Evolutionary conservation across 2,888 invertebrate genomes (phyloP).

Genomic region (Mythimna impura): DNA sequence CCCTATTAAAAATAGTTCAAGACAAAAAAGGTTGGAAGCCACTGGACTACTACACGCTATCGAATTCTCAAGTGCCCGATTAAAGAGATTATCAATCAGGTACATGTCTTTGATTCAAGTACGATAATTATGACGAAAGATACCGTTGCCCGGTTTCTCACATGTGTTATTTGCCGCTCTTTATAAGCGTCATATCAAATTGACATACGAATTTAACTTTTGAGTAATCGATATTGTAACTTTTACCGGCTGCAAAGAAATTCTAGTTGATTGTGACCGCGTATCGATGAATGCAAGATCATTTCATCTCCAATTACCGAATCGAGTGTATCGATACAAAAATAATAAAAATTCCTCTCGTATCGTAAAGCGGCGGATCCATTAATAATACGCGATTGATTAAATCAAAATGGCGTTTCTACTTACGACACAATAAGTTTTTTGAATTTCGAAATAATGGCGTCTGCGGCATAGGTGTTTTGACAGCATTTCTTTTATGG

Average conservation of each 20-base stretch:
- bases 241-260: slow-evolving; percentile 57
- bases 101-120: slow-evolving; percentile 73
- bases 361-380: slow-evolving; percentile 66
- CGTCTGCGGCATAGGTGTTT: slow-evolving; percentile 67
- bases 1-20: too few relatives aligned
- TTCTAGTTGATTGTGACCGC: slow-evolving; percentile 40
- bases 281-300: slow-evolving; percentile 62
- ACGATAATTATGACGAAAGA: slow-evolving; percentile 75
- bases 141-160: slow-evolving; percentile 70
- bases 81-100: slow-evolving; percentile 80
- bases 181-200: slow-evolving; percentile 62
- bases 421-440: slow-evolving; percentile 74
- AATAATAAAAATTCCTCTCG: slow-evolving; percentile 66
- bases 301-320: slow-evolving; percentile 72
- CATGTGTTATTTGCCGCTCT: slow-evolving; percentile 52
- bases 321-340: slow-evolving; percentile 62
- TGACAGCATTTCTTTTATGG: slow-evolving; percentile 75
- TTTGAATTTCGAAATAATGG: slow-evolving; percentile 76
- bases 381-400: slow-evolving; percentile 82
- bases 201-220: slow-evolving; percentile 65
- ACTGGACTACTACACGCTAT: slow-evolving; percentile 30
- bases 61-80: slow-evolving; percentile 70
- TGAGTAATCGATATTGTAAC: slow-evolving; percentile 69
- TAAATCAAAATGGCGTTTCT: slow-evolving; percentile 76
- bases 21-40: background rate